Conservation (phyloP, 2,797 vertebrate species). For the Tapera naevia region DNA sequence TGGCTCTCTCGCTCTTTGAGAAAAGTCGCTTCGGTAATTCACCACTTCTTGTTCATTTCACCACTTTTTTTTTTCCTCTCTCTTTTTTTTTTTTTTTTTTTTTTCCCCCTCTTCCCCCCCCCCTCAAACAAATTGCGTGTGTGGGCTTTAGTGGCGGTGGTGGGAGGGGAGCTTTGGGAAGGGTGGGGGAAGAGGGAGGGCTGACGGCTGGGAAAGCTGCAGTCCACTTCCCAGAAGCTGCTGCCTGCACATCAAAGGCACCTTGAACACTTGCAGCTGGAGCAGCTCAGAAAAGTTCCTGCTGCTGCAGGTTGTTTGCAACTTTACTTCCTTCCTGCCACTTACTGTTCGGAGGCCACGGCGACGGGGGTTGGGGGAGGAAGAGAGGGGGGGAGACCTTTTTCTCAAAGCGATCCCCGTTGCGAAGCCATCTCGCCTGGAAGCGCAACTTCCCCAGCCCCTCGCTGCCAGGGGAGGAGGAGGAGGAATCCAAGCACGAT, state of each 20-base stretch:
- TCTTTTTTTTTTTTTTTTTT: neutral
- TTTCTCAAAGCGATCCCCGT: constrained; percentile 27
- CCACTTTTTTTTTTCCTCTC: constrained; percentile 5
- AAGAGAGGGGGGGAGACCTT: neutral
- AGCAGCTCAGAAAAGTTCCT: constrained; percentile 53
- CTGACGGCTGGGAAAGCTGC: constrained; percentile 26
- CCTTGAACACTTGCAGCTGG: constrained; percentile 59
- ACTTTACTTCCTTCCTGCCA: constrained; percentile 70
- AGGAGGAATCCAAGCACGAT: neutral
- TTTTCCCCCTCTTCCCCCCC: neutral
- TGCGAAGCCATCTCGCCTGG: constrained; percentile 17
- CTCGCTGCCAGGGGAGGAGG: neutral
- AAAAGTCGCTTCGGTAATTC: constrained; percentile 42
- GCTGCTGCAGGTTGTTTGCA: constrained; percentile 64
- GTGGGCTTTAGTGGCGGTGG: constrained; percentile 25
- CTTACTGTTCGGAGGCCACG: constrained; percentile 34
- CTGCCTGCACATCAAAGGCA: constrained; percentile 63
- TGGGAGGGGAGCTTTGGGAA: neutral
- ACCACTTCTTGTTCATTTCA: constrained; percentile 44
- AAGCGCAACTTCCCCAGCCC: neutral
- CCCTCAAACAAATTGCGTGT: constrained; percentile 29
- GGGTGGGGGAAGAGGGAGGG: neutral
- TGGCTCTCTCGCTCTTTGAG: neutral
- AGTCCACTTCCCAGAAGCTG: constrained; percentile 53
- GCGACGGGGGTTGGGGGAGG: neutral